Conservation (phyloP, 92 coral and sea anemone genomes). For the Umimayanthus kanabou region DNA sequence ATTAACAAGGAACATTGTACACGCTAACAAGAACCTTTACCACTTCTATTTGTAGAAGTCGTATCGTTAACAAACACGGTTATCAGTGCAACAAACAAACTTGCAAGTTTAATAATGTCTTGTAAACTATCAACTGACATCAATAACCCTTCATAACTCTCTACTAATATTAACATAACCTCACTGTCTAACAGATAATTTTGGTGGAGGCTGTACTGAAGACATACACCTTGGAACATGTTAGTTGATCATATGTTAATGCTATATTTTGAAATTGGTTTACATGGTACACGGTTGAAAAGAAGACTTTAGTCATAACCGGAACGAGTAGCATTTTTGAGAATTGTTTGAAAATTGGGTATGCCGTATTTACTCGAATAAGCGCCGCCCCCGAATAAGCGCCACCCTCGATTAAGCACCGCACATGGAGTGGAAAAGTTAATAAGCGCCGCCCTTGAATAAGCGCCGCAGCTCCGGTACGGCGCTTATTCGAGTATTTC, state of each 20-base stretch:
- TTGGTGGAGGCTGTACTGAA: background rate
- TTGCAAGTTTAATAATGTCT: background rate
- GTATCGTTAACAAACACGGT: too few relatives aligned
- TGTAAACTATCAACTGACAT: background rate
- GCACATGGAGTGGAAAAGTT: too few relatives aligned
- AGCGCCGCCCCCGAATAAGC: too few relatives aligned
- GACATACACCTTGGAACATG: background rate
- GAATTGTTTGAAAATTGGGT: background rate
- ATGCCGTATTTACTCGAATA: too few relatives aligned
- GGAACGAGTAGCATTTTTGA: background rate
- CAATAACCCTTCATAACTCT: background rate
- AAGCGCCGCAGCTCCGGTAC: too few relatives aligned
- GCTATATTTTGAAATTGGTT: background rate
- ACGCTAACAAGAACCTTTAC: too few relatives aligned
- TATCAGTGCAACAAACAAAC: too few relatives aligned
- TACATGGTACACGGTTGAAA: background rate
- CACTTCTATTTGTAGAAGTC: too few relatives aligned
- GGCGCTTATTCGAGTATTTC: too few relatives aligned
- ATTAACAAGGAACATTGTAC: too few relatives aligned
- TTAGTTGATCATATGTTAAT: background rate
- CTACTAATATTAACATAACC: background rate
- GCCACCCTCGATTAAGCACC: too few relatives aligned
- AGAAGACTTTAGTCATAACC: background rate
- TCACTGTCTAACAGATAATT: background rate
- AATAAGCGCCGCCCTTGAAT: too few relatives aligned